A percentile compares a stretch with the other conserved stretches of the same genome.
Conservation (phyloP, 2,113 vertebrate species). For the Hoplias malabaricus region DNA sequence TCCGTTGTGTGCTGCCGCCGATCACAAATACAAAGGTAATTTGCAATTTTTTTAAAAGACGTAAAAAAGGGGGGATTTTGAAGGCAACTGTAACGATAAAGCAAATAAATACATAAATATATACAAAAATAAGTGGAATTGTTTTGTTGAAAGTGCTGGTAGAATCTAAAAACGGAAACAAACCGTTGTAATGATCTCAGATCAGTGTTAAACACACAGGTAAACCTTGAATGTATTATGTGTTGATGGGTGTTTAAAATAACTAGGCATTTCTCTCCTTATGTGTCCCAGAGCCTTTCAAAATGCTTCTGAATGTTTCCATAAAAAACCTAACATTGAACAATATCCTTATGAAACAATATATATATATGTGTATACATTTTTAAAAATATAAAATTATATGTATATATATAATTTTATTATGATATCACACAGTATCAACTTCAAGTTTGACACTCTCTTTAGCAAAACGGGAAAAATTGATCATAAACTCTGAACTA, state of each 20-base stretch:
- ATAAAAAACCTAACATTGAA: too few relatives aligned
- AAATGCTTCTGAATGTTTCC: too few relatives aligned
- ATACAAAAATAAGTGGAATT: background rate
- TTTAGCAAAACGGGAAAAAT: background rate
- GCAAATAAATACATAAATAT: background rate
- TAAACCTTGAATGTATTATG: too few relatives aligned
- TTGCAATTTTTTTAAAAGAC: slow-evolving; percentile 1
- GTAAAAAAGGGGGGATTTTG: background rate
- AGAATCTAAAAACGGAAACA: background rate
- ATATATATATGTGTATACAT: background rate
- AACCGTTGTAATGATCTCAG: background rate
- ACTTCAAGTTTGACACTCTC: background rate
- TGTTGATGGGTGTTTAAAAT: too few relatives aligned
- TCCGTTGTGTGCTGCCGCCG: background rate
- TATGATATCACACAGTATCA: too few relatives aligned
- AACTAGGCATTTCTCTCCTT: too few relatives aligned
- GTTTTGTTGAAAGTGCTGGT: too few relatives aligned
- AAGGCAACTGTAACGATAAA: background rate
- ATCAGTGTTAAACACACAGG: too few relatives aligned
- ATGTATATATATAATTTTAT: too few relatives aligned
- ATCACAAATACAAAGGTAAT: background rate
- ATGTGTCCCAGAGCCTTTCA: too few relatives aligned
- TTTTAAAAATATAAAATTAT: background rate
- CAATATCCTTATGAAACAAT: too few relatives aligned
- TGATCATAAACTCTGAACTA: background rate